phyloP scores from a whole-genome alignment of 1,140 invertebrate species.

The Calosoma granatense region DNA sequence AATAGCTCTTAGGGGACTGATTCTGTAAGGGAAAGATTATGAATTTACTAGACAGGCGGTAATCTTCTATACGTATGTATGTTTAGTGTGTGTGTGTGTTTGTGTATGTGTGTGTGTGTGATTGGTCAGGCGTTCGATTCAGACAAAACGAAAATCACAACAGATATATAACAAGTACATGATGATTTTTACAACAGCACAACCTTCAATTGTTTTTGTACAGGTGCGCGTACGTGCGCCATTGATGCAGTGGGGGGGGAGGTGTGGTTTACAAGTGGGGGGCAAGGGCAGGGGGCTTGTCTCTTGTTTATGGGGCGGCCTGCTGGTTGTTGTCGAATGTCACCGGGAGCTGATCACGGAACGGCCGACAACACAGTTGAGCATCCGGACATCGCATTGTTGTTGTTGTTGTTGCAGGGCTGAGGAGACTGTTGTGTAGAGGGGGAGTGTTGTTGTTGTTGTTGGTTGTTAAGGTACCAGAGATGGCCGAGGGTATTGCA shows the following conservation, averaged over 20 bases:
- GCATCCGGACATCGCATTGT: background rate
- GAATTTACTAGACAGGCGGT: too few relatives aligned
- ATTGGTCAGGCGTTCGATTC: background rate
- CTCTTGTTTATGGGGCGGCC: too few relatives aligned
- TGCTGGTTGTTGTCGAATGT: background rate
- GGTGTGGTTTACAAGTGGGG: background rate
- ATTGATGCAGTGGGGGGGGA: background rate
- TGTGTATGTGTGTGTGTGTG: background rate
- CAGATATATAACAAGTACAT: conserved; percentile 30
- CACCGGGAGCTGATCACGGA: background rate
- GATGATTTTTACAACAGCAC: conserved; percentile 29
- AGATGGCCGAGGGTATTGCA: too few relatives aligned
- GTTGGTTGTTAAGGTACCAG: background rate
- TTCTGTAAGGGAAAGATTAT: too few relatives aligned
- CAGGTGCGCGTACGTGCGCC: conserved; percentile 19
- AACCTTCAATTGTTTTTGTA: conserved; percentile 31
- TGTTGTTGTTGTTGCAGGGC: background rate
- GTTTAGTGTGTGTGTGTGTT: background rate
- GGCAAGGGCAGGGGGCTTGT: too few relatives aligned
- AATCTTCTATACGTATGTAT: background rate
- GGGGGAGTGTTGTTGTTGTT: background rate
- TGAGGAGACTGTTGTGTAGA: background rate
- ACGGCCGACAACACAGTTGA: background rate
- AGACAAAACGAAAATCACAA: conserved; percentile 26
- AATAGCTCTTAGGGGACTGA: too few relatives aligned